Percentiles rank a stretch among this genome's conserved stretches.
These are phyloP conservation scores for Silurus meridionalis DNA, from an alignment of 2,113 vertebrate genomes.

Conservation along the genomic window DNA sequence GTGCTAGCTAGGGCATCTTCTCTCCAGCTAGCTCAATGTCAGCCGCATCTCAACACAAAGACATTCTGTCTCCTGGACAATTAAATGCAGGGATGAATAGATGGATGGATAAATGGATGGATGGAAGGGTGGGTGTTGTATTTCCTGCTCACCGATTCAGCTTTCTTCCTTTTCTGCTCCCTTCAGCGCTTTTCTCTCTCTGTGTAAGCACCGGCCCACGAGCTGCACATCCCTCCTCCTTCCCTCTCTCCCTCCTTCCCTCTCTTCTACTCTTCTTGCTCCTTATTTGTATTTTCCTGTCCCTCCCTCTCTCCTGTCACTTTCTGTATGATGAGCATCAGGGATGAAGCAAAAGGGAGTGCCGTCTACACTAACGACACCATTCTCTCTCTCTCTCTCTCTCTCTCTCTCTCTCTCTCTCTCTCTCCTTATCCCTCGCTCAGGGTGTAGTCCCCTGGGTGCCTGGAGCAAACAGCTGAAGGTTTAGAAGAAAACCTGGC, in stretches of 20 bases:
- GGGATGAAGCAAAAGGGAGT: constrained; percentile 17
- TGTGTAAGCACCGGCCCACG: constrained; percentile 45
- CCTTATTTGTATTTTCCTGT: constrained; percentile 36
- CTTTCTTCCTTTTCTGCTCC: constrained; percentile 47
- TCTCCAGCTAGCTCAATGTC: constrained; percentile 47
- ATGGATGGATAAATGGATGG: constrained; percentile 18
- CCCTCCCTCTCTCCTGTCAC: constrained; percentile 16
- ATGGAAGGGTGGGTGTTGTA: constrained; percentile 16
- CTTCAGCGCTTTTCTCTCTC: constrained; percentile 52
- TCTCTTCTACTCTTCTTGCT: constrained; percentile 30
- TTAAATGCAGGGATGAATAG: constrained; percentile 20
- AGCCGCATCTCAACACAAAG: constrained; percentile 41
- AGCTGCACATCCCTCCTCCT: constrained; percentile 47
- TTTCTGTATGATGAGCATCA: constrained; percentile 22
- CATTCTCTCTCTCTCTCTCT: constrained; percentile 6
- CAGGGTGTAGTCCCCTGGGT: constrained; percentile 47
- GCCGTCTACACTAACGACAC: background rate
- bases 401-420: background rate
- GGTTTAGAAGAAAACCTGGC: constrained; percentile 33
- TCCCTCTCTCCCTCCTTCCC: constrained; percentile 40
- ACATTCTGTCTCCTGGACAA: constrained; percentile 15
- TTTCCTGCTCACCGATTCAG: constrained; percentile 46
- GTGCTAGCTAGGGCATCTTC: constrained; percentile 25
- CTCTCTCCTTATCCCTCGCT: constrained; percentile 10
- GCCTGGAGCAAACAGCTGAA: constrained; percentile 43